These are phyloP conservation scores for Spodoptera littoralis DNA, from an alignment of 2,888 invertebrate genomes.

Conservation along the genomic window DNA sequence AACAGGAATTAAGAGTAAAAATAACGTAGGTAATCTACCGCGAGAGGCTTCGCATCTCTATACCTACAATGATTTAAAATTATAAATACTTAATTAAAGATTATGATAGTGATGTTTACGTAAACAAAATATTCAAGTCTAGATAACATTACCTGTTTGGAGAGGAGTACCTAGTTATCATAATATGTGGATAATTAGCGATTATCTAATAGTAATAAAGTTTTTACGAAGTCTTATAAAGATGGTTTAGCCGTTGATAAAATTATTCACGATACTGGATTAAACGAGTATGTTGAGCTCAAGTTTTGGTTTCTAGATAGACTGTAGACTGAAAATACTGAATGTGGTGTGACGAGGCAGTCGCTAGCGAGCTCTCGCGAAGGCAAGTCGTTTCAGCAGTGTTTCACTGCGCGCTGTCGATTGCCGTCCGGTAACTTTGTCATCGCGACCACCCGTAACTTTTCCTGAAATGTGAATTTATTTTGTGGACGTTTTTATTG, in stretches of 20 bases:
- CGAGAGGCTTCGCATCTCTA: too few species aligned
- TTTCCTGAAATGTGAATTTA: constrained; percentile 55
- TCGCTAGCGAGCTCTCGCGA: constrained; percentile 58
- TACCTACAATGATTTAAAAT: too few species aligned
- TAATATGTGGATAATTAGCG: constrained; percentile 5
- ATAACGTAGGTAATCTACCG: too few species aligned
- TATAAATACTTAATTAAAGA: too few species aligned
- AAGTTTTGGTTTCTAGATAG: constrained; percentile 39
- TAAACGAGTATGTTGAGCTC: constrained; percentile 23
- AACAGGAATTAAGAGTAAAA: too few species aligned
- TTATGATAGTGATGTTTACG: background rate
- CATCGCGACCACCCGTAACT: constrained; percentile 47
- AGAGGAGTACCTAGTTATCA: background rate
- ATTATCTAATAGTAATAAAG: constrained; percentile 9
- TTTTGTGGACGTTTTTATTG: constrained; percentile 48
- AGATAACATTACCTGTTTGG: background rate
- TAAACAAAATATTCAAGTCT: background rate
- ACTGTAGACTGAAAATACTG: constrained; percentile 49
- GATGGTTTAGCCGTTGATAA: constrained; percentile 24
- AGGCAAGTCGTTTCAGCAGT: constrained; percentile 56
- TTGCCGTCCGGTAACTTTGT: constrained; percentile 59
- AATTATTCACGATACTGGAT: constrained; percentile 32
- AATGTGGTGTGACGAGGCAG: constrained; percentile 46
- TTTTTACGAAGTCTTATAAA: constrained; percentile 15
- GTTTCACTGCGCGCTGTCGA: constrained; percentile 43